A percentile compares a stretch with the other conserved stretches of the same genome.
Conservation (phyloP, 2,888 invertebrate genomes). For the Stegana nigrithorax region DNA sequence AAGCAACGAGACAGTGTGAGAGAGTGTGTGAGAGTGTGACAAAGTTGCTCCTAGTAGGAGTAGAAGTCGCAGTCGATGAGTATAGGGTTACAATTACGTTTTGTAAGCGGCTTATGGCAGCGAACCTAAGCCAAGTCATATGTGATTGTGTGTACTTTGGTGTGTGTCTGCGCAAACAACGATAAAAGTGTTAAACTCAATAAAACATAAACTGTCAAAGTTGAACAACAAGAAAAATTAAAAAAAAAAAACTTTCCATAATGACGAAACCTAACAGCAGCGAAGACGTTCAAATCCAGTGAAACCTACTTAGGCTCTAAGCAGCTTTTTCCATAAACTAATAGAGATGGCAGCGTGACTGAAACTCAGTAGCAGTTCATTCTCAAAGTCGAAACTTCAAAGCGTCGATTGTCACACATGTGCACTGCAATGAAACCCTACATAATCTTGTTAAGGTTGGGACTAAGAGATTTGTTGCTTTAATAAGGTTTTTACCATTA, state of each 20-base stretch:
- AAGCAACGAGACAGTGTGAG: neutral
- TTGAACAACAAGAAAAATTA: neutral
- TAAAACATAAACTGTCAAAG: neutral
- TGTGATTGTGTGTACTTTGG: neutral
- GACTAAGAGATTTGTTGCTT: conserved; percentile 31
- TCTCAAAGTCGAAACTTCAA: too few relatives aligned
- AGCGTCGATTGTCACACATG: too few relatives aligned
- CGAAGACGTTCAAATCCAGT: conserved; percentile 12
- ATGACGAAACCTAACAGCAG: neutral
- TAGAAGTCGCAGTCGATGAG: neutral
- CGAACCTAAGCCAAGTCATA: neutral
- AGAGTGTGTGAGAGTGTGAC: neutral
- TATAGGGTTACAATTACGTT: conserved; percentile 9
- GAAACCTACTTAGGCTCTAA: conserved; percentile 12
- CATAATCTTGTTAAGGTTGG: neutral
- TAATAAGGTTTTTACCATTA: too few relatives aligned
- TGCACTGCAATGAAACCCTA: too few relatives aligned
- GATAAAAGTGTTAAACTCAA: conserved; percentile 14
- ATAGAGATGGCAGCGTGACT: too few relatives aligned
- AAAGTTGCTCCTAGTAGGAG: too few relatives aligned
- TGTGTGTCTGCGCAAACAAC: conserved; percentile 2
- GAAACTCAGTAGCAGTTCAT: too few relatives aligned
- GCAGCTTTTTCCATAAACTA: too few relatives aligned
- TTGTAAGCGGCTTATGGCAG: conserved; percentile 7
- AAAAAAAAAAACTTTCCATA: neutral